phyloP scores from a whole-genome alignment of 2,113 vertebrate genomes.

The Sebastes fasciatus region DNA sequence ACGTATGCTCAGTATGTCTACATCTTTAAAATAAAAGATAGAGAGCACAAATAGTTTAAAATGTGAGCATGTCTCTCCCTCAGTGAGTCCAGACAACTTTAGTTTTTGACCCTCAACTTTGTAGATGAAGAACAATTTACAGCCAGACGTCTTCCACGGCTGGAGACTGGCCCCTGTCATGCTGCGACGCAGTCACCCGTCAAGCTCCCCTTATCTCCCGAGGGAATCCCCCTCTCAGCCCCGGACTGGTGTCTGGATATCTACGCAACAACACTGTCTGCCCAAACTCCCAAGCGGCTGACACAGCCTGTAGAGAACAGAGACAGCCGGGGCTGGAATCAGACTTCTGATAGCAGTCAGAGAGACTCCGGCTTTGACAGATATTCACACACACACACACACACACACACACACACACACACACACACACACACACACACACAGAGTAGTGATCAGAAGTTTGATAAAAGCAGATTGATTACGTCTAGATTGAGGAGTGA shows the following conservation, averaged over 20 bases:
- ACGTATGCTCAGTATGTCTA: background rate
- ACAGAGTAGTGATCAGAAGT: slow-evolving; percentile 2
- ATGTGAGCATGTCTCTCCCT: slow-evolving; percentile 24
- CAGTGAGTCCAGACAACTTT: slow-evolving; percentile 44
- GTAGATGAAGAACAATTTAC: slow-evolving; percentile 41
- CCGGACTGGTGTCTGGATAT: slow-evolving; percentile 56
- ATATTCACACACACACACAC: slow-evolving; percentile 6
- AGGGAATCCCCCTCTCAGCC: slow-evolving; percentile 51
- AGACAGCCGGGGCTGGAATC: slow-evolving; percentile 39
- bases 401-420: background rate
- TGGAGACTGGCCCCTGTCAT: slow-evolving; percentile 29
- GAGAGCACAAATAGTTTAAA: background rate
- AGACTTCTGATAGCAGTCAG: slow-evolving; percentile 53
- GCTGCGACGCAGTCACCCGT: slow-evolving; percentile 60
- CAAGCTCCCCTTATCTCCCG: slow-evolving; percentile 53
- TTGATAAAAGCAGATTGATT: slow-evolving; percentile 38
- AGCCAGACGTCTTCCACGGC: slow-evolving; percentile 29
- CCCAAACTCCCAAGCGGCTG: slow-evolving; percentile 51
- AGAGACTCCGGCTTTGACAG: slow-evolving; percentile 33
- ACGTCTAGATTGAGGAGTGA: background rate
- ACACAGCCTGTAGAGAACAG: slow-evolving; percentile 44
- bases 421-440: slow-evolving; percentile 15
- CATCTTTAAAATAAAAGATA: background rate
- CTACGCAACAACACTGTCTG: slow-evolving; percentile 52
- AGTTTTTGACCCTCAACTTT: slow-evolving; percentile 64